Conservation (phyloP, 2,888 invertebrate species). For the Athrips mouffetella region DNA sequence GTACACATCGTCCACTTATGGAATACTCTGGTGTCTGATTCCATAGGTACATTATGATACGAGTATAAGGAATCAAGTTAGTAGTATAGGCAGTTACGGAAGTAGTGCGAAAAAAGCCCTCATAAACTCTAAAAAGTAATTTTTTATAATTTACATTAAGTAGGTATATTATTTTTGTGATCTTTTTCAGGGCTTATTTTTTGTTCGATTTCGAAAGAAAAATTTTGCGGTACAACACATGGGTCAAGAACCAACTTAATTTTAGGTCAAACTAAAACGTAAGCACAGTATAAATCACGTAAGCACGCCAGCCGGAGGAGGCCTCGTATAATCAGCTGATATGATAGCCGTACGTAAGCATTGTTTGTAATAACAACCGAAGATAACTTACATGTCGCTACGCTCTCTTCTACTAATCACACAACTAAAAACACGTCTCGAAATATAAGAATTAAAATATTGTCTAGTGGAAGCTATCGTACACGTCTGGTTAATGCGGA, state of each 20-base stretch:
- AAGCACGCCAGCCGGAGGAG: conserved; percentile 1
- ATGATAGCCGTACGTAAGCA: neutral
- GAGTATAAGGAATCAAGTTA: no score
- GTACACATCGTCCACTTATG: no score
- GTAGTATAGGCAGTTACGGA: no score
- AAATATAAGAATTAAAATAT: conserved; percentile 33
- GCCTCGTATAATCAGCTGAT: conserved; percentile 21
- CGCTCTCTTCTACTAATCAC: conserved; percentile 13
- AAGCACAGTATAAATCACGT: no score
- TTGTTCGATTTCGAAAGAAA: no score
- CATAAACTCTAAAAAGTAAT: no score
- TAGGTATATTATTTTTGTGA: no score
- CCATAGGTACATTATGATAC: no score
- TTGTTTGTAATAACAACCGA: conserved; percentile 1
- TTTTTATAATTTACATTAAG: no score
- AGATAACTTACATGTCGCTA: conserved; percentile 21
- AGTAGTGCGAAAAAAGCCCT: no score
- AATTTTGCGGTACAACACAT: conserved; percentile 12
- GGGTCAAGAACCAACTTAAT: conserved; percentile 34
- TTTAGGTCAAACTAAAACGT: conserved; percentile 32
- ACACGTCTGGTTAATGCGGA: conserved; percentile 52
- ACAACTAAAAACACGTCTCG: neutral
- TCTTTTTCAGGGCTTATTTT: no score
- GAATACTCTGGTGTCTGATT: no score
- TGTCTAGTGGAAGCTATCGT: conserved; percentile 50